phyloP scores from a whole-genome alignment of 1,140 invertebrate species.

The Nebria ingens region DNA sequence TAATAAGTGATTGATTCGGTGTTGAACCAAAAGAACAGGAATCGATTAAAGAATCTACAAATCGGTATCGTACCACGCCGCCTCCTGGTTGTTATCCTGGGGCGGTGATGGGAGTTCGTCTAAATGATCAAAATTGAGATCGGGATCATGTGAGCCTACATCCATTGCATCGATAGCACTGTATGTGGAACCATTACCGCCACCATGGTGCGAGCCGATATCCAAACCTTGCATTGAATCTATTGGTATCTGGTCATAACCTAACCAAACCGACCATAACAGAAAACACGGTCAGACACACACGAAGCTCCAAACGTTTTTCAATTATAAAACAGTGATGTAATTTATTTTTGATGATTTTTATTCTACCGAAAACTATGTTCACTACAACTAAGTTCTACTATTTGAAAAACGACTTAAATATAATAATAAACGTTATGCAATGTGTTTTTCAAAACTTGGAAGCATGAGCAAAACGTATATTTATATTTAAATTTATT shows the following conservation, averaged over 20 bases:
- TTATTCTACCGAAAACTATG: too few species aligned
- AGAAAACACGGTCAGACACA: not conserved
- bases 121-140: slow-evolving; percentile 72
- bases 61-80: slow-evolving; percentile 94
- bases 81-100: slow-evolving; percentile 79
- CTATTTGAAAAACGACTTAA: too few species aligned
- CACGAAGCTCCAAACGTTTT: slow-evolving; percentile 8
- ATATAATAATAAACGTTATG: too few species aligned
- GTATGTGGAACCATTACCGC: slow-evolving; percentile 50
- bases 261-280: slow-evolving; percentile 36
- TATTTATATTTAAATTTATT: too few species aligned
- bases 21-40: too few species aligned
- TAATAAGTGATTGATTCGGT: too few species aligned
- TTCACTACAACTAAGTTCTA: too few species aligned
- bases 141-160: slow-evolving; percentile 59
- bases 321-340: slow-evolving; percentile 9
- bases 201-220: slow-evolving; percentile 59
- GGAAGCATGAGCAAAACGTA: too few species aligned
- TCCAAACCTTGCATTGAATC: slow-evolving; percentile 92
- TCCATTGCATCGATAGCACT: slow-evolving; percentile 79
- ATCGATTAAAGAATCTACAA: too few species aligned
- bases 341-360: slow-evolving; percentile 10
- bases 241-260: slow-evolving; percentile 95
- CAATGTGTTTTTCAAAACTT: too few species aligned
- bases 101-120: slow-evolving; percentile 77